These are phyloP conservation scores for Cynodonichthys magdalenae DNA, from an alignment of 2,797 vertebrate genomes.

Conservation along the genomic window DNA sequence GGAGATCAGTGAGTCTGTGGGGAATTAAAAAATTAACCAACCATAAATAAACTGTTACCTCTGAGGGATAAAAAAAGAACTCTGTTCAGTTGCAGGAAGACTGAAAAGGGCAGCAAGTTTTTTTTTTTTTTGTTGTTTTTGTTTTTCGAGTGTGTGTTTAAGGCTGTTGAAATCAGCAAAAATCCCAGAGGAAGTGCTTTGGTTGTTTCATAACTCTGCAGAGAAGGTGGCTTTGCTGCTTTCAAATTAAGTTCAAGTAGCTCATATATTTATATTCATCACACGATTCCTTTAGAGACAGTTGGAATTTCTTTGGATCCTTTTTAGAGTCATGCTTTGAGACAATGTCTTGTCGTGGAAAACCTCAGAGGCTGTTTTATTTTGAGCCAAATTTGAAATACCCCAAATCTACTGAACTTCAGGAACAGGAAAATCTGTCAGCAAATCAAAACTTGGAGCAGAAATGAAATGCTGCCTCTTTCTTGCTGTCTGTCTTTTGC, in stretches of 20 bases:
- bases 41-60: slow-evolving; percentile 33
- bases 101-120: not conserved
- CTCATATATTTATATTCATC: too few species aligned
- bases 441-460: not conserved
- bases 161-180: slow-evolving; percentile 1
- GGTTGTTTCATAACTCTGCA: slow-evolving; percentile 1
- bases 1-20: slow-evolving; percentile 38
- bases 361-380: not conserved
- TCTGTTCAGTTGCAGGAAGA: not conserved
- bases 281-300: not conserved
- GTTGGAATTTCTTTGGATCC: not conserved
- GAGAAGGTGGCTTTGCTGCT: not conserved
- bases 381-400: too few species aligned
- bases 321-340: not conserved
- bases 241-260: too few species aligned
- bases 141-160: not conserved
- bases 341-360: not conserved
- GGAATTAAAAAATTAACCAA: slow-evolving; percentile 51
- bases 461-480: not conserved
- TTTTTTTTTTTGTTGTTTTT: too few species aligned
- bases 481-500: not conserved
- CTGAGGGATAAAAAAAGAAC: slow-evolving; percentile 4
- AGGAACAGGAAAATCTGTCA: not conserved
- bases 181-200: slow-evolving; percentile 2
- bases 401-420: not conserved